Evolutionary conservation across 1,140 invertebrate genomes (phyloP), one percentile per base, ranked within the genome.

Genomic region (Papilio machaon): DNA sequence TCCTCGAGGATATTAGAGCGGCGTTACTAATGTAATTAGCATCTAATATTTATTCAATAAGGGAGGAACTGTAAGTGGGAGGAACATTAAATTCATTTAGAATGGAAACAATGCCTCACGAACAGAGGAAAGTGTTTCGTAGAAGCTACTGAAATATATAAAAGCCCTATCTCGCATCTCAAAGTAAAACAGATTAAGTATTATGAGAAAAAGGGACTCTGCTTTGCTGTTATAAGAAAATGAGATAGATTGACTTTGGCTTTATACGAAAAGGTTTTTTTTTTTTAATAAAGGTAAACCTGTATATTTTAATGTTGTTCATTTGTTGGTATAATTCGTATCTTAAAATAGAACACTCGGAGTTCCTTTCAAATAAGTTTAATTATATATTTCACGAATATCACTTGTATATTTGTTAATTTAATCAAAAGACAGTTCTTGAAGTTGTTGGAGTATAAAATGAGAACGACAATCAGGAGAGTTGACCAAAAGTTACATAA

Each of bases 21-120:
- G 58, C 75, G 77, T 82, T 73, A 79, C 74, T 85, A 84, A 86
- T 85, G 83, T 82, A 82, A 86, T 87, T 87, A 87, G 81, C 82
- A 84, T 82, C 81, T 84, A 84, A 82, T 85, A 87, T 85, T 87
- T 82, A 82, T 82, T 83, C 81, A 81, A 79, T 83, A 81, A 73
- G 79, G 81, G 77, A n/a, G 75, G 70, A 85, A 82, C 82, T 82
- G 75, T 75, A 46, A 76, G 81, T 81, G 80, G 81, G 80, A 82
- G 47, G 23, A 80, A 80, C 47, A 11, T 10, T 73, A 80, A 80
- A 58, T 64, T 67, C 35, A 58, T 79, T 79, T 79, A 79, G 35
- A 79, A 47, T 64, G n/a, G 58, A 64, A 79, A 79, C 77, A 67
- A 79, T 64, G 54, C 58, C 23, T 78, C 17, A 67, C 54, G 64